phyloP scores from a whole-genome alignment of 2,888 invertebrate species.

The Tanypteryx hageni region DNA sequence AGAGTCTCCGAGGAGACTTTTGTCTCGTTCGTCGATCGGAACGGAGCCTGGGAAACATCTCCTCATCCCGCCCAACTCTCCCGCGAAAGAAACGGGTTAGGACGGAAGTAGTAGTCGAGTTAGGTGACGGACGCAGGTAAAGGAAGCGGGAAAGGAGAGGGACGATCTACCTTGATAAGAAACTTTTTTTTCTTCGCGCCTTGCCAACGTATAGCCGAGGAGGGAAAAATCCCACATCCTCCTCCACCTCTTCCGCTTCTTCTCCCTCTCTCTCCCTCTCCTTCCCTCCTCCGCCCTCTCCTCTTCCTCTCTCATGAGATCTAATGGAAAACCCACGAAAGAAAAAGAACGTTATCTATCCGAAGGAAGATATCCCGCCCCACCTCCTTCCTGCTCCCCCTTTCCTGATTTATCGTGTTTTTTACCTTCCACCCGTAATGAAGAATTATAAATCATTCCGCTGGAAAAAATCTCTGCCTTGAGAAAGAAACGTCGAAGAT shows the following conservation, averaged over 20 bases:
- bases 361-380: background rate
- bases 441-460: constrained; percentile 11
- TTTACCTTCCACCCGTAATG: background rate
- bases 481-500: background rate
- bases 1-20: too few species aligned
- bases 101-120: background rate
- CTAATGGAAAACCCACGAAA: background rate
- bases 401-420: constrained; percentile 1
- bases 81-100: too few species aligned
- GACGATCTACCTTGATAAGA: background rate
- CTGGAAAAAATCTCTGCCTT: background rate
- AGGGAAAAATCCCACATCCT: too few species aligned
- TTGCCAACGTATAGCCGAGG: background rate
- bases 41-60: too few species aligned
- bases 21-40: too few species aligned
- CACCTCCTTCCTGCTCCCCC: background rate
- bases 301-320: background rate
- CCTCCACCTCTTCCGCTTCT: too few species aligned
- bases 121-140: background rate
- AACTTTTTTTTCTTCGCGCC: constrained; percentile 5
- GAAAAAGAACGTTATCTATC: too few species aligned
- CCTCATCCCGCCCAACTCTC: too few species aligned
- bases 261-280: background rate
- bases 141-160: background rate
- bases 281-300: background rate